A percentile compares a stretch with the other conserved stretches of the same genome.
Conservation (phyloP, 2,113 vertebrate species). For the Rhabdornis inornatus region DNA sequence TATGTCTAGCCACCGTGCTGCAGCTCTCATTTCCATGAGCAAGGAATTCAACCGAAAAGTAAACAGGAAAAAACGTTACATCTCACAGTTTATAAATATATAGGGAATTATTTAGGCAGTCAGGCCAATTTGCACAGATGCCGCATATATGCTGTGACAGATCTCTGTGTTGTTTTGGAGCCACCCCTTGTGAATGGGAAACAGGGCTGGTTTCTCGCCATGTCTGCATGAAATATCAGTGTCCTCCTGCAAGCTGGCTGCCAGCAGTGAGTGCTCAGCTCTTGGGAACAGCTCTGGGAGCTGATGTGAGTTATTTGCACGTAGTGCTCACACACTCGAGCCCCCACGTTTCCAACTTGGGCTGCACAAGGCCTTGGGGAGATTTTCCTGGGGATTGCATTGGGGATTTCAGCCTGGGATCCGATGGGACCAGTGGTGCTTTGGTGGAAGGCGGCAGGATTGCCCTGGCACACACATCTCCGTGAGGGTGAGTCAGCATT, state of each 20-base stretch:
- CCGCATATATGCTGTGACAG: constrained; percentile 42
- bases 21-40: constrained; percentile 60
- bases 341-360: background rate
- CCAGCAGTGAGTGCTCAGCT: constrained; percentile 12
- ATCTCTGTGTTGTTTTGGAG: constrained; percentile 29
- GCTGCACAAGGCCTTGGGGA: background rate
- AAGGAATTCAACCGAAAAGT: constrained; percentile 72
- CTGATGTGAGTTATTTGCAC: constrained; percentile 41
- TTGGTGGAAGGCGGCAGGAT: background rate
- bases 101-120: constrained; percentile 53
- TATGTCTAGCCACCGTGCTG: constrained; percentile 52
- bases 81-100: constrained; percentile 67
- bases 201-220: constrained; percentile 37
- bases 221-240: constrained; percentile 22
- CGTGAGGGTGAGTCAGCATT: background rate
- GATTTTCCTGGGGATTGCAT: background rate
- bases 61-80: constrained; percentile 71
- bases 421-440: accelerated
- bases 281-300: constrained; percentile 33
- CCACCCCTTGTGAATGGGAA: constrained; percentile 36
- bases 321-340: background rate
- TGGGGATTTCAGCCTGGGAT: background rate
- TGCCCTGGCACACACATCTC: background rate
- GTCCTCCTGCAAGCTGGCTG: constrained; percentile 51
- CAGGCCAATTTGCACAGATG: constrained; percentile 61